Evolutionary conservation across 2,888 invertebrate genomes (phyloP), one percentile per base, ranked within the genome.

Genomic region (Gymnosoma rotundatum): DNA sequence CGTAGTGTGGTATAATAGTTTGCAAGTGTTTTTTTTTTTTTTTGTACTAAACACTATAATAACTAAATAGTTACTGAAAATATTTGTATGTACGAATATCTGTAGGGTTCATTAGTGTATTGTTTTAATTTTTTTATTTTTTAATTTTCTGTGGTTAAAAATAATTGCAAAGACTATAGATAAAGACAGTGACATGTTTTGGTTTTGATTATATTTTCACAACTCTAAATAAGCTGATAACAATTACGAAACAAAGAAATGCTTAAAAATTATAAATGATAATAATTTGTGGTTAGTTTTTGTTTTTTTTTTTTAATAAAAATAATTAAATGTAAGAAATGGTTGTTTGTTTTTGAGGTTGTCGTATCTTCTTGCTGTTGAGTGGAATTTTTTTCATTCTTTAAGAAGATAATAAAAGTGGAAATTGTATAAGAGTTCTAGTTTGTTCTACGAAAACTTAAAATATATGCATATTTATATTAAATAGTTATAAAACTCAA

Each of bases 101-200:
- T 66, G 12, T 48, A 6, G 12, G 7, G 18, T n/a, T 7, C 52
- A 9, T 66, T 25, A 50, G 1, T 50, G 5, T 50, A 12, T 52
- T 18, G 9, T 20, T 48, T 50, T 66, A 18, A 48, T 64, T 10
- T 56, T 54, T 75, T 45, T 0, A 7, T 5, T 18, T 64, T 75
- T 9, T 66, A 50, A 76, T 25, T 67, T 32, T 50, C 14, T 78
- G 78, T 50, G 78, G 78, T 78, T 78, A 58, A 36, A 18, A 67
- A 76, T 38, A 58, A 58, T 20, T 52, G 42, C n/a, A 52, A 1
- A 52, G 54, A 20, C 61, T 32, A 42, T 52, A 52, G 78, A 78
- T 78, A 78, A 78, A 60, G 42, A 61, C 18, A 42, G 18, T 69
- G 67, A 61, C 61, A 78, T 69, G 78, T 69, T 78, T 78, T 78